Evolutionary conservation across 1,140 invertebrate genomes (phyloP), one percentile per base, ranked within the genome.

Genomic region (Halotydeus destructor): DNA sequence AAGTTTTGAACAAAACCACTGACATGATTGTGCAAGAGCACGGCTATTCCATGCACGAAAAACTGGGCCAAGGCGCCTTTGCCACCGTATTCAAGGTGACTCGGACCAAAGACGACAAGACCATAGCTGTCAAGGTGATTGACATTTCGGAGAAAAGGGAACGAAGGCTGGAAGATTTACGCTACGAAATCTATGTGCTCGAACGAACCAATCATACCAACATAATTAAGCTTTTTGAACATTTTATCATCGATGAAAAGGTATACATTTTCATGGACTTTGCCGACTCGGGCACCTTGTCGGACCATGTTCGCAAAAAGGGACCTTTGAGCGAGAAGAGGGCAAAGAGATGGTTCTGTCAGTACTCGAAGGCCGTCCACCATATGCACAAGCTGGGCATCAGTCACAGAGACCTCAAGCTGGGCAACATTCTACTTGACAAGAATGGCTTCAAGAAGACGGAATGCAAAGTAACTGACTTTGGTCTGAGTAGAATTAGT

Each of bases 341-440:
- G 16, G 16, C 31, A 11, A 16, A 24, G 26, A 6, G 19, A 3
- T 31, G 49, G 35, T 45, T 47, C 21, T 22, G 5, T 14, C 45
- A 49, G 37, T 43, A 43, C 22, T 23, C 31, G 12, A 38, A 27
- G 5, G 40, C 39, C 5, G 30, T 47, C 3, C 31, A 47, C 9
- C 26, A 46, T 41, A 14, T 75, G 3, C 73, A 75, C 51, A 55
- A 61, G 9, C 59, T 60, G 8, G 63, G 63, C 41, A 67, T 76
- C 23, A 74, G 75, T 46, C 73, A 75, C 53, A 56, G 73, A 19
- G 74, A 75, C 60, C 55, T 75, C 11, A 75, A 76, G 53, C 58
- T 76, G 0, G 72, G 71, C 16, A 76, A 75, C 52, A 59, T 75
- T 3, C 74, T 75, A 50, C 56, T 75, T 5, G 40, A 48, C 30